Percentiles rank a stretch among this genome's conserved stretches.
Conservation (phyloP, 2,797 vertebrate species). For the Bucorvus abyssinicus region DNA sequence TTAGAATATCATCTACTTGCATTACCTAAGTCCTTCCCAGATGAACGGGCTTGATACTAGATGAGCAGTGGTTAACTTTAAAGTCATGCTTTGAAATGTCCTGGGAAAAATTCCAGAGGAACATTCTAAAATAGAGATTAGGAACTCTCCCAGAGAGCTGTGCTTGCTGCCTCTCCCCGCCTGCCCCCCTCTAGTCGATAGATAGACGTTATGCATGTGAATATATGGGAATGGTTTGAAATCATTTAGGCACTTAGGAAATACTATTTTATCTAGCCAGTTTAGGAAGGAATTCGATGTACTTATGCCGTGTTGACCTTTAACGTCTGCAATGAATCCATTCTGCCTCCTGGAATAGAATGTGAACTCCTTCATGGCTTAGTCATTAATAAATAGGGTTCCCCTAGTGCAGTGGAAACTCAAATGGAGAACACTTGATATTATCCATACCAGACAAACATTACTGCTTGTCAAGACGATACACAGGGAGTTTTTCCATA, state of each 20-base stretch:
- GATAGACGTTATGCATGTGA: neutral
- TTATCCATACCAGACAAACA: constrained; percentile 13
- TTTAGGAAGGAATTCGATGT: constrained; percentile 43
- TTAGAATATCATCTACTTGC: constrained; percentile 20
- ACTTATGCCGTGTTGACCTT: constrained; percentile 34
- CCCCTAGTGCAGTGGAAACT: constrained; percentile 43
- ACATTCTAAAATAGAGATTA: constrained; percentile 55
- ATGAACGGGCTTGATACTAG: constrained; percentile 22
- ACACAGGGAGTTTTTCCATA: neutral
- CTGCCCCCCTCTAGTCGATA: neutral
- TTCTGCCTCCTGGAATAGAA: constrained; percentile 55
- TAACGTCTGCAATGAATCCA: constrained; percentile 59
- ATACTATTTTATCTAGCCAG: constrained; percentile 49
- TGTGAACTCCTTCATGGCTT: constrained; percentile 28
- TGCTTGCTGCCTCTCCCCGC: neutral
- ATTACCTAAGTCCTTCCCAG: constrained; percentile 40
- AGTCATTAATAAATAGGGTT: constrained; percentile 55
- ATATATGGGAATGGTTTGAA: constrained; percentile 31
- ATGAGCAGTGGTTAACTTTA: constrained; percentile 52
- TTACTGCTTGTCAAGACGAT: constrained; percentile 34
- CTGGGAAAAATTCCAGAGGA: constrained; percentile 66
- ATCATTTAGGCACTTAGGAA: neutral
- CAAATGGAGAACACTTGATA: constrained; percentile 32
- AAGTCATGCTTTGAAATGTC: constrained; percentile 62
- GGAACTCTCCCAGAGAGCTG: neutral